Percentiles rank a stretch among this genome's conserved stretches.
Conservation (phyloP, 2,113 vertebrate species). For the Dunckerocampus dactyliophorus region DNA sequence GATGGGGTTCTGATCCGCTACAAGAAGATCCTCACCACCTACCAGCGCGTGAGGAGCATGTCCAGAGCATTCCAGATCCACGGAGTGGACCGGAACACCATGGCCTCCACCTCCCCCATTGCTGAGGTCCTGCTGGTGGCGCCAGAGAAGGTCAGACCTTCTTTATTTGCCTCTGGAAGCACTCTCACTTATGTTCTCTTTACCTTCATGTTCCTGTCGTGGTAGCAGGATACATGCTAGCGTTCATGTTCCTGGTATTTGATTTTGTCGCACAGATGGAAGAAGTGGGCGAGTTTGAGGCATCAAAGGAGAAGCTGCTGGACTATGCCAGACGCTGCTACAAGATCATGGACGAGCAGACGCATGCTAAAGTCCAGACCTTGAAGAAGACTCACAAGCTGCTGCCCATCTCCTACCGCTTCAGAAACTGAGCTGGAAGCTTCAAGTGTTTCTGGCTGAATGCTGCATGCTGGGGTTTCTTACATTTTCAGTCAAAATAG, state of each 20-base stretch:
- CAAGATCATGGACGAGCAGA: slow-evolving; percentile 81
- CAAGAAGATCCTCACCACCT: slow-evolving; percentile 86
- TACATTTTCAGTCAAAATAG: too few relatives aligned
- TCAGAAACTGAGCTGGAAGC: slow-evolving; percentile 68
- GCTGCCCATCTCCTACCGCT: slow-evolving; percentile 86
- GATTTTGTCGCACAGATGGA: slow-evolving; percentile 52
- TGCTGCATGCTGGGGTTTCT: too few relatives aligned
- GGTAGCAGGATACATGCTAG: too few relatives aligned
- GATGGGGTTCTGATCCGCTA: slow-evolving; percentile 85
- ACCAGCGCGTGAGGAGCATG: slow-evolving; percentile 88
- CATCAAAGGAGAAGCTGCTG: slow-evolving; percentile 83
- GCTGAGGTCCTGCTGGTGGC: slow-evolving; percentile 86
- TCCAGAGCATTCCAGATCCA: slow-evolving; percentile 86
- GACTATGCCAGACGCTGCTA: slow-evolving; percentile 88
- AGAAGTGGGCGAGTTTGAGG: slow-evolving; percentile 84
- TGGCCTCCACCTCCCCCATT: slow-evolving; percentile 87
- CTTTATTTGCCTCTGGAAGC: background rate
- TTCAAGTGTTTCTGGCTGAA: too few relatives aligned
- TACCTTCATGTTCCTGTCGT: background rate
- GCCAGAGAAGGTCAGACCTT: slow-evolving; percentile 72
- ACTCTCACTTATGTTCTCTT: background rate
- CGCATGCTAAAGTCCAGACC: slow-evolving; percentile 80
- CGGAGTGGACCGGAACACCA: slow-evolving; percentile 85
- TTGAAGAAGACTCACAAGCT: slow-evolving; percentile 86
- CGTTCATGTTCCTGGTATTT: too few relatives aligned